These are phyloP conservation scores for Brienomyrus longianalis DNA, from an alignment of 2,113 vertebrate genomes.

Conservation along the genomic window DNA sequence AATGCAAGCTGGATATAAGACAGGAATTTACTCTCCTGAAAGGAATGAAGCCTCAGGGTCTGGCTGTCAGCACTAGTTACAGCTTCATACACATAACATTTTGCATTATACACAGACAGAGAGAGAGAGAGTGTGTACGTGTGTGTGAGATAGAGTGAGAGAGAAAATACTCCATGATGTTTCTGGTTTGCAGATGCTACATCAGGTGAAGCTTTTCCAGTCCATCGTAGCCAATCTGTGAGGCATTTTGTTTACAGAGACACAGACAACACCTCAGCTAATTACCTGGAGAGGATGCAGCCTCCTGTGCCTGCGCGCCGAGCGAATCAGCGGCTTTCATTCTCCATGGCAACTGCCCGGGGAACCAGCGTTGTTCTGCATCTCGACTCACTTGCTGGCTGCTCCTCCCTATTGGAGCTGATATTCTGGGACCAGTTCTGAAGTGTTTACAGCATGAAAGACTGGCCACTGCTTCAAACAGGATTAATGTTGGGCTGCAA, in stretches of 20 bases:
- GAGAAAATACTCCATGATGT: background rate
- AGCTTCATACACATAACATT: background rate
- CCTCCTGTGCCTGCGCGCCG: background rate
- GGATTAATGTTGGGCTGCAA: background rate
- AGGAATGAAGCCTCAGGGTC: background rate
- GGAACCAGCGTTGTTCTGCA: background rate
- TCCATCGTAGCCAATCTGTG: background rate
- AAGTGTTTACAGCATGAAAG: constrained; percentile 19
- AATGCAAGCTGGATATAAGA: background rate
- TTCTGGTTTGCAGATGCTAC: background rate
- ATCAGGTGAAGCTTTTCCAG: background rate
- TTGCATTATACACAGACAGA: background rate
- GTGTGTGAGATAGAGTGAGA: too few relatives aligned
- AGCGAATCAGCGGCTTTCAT: background rate
- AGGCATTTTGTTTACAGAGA: background rate
- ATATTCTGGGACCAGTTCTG: background rate
- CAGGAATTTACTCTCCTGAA: background rate
- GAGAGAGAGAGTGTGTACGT: too few relatives aligned
- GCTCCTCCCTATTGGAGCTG: background rate
- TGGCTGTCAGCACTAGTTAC: background rate
- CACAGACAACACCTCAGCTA: background rate
- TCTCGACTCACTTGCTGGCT: background rate
- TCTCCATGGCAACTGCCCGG: constrained; percentile 18
- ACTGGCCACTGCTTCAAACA: background rate
- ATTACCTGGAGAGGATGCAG: constrained; percentile 1